Evolutionary conservation across 2,113 vertebrate species (phyloP).

Genomic region (Camelus dromedarius): DNA sequence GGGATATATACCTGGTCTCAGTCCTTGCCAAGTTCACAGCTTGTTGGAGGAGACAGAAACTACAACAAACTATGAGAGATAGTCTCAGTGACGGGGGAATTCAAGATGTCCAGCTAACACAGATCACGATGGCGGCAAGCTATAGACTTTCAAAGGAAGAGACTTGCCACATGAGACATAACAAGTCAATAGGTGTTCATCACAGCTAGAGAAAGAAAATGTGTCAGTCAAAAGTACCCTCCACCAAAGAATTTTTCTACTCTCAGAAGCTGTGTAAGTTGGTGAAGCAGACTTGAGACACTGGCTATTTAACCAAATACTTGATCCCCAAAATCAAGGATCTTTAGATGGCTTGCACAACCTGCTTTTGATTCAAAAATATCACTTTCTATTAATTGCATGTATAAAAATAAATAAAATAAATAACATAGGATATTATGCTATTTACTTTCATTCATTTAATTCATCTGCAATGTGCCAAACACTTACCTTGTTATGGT

Average conservation of each 20-base stretch:
- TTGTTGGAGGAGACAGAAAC: background rate
- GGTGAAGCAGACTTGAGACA: background rate
- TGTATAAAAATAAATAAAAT: background rate
- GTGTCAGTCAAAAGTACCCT: background rate
- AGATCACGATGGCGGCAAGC: background rate
- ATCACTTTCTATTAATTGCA: background rate
- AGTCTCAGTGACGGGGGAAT: background rate
- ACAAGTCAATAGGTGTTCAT: background rate
- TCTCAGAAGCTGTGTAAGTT: background rate
- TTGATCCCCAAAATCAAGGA: background rate
- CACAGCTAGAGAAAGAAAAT: background rate
- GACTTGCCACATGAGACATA: background rate
- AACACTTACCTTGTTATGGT: background rate
- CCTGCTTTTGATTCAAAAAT: background rate
- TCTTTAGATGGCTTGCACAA: background rate
- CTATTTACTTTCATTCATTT: background rate
- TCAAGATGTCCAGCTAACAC: background rate
- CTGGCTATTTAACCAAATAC: background rate
- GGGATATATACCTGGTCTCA: background rate
- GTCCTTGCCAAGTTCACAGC: background rate
- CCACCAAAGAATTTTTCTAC: background rate
- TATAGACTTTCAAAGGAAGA: background rate
- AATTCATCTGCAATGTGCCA: background rate
- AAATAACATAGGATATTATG: background rate
- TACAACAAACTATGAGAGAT: background rate